Conservation (phyloP, 2,888 invertebrate species). For the Leptopterna dolabrata region DNA sequence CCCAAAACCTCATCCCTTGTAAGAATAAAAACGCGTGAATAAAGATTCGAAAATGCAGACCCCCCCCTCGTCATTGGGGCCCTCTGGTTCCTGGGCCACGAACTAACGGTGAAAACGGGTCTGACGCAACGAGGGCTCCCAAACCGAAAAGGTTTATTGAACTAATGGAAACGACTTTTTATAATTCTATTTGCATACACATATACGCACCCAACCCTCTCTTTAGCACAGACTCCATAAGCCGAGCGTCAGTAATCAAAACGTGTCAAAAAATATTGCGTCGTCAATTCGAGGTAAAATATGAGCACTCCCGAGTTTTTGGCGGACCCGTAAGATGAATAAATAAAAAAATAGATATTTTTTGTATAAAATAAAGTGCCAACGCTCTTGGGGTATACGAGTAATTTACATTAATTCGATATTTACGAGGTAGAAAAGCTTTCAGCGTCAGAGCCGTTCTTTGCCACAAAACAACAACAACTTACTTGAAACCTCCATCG, state of each 20-base stretch:
- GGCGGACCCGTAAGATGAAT: not conserved
- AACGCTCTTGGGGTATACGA: not conserved
- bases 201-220: not conserved
- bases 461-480: not conserved
- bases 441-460: not conserved
- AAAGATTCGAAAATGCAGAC: slow-evolving; percentile 50
- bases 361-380: not conserved
- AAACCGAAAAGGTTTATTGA: slow-evolving; percentile 55
- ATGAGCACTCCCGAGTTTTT: not conserved
- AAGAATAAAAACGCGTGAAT: slow-evolving; percentile 53
- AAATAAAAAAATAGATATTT: not conserved
- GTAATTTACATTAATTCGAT: slow-evolving; percentile 7
- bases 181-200: slow-evolving; percentile 56
- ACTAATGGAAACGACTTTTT: slow-evolving; percentile 56
- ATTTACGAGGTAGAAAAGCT: slow-evolving; percentile 3
- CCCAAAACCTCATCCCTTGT: not conserved
- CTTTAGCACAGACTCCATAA: not conserved
- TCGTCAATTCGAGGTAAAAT: not conserved
- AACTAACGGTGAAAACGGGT: slow-evolving; percentile 48
- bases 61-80: not conserved
- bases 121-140: slow-evolving; percentile 50
- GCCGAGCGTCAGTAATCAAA: not conserved
- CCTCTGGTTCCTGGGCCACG: not conserved
- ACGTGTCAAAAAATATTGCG: slow-evolving; percentile 8
- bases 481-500: not conserved